A percentile compares a stretch with the other conserved stretches of the same genome.
Conservation (phyloP, 2,888 invertebrate species). For the Chymomyza amoena region DNA sequence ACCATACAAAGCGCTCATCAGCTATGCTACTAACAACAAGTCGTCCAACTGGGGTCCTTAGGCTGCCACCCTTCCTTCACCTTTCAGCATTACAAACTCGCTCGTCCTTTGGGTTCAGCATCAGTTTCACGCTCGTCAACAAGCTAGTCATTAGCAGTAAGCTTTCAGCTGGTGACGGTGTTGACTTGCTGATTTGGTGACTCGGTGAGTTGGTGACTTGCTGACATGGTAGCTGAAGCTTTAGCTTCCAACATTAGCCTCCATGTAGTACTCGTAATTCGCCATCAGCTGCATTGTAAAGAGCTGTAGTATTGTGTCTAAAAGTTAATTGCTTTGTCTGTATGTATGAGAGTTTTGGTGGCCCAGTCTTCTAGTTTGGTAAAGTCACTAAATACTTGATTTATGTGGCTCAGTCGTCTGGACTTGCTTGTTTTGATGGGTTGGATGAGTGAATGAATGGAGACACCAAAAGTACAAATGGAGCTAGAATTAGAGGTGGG, state of each 20-base stretch:
- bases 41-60: not conserved
- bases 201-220: not conserved
- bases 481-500: no score
- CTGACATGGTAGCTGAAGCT: not conserved
- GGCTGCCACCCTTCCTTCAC: not conserved
- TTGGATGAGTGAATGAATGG: no score
- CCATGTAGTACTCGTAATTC: slow-evolving; percentile 52
- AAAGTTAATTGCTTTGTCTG: slow-evolving; percentile 73
- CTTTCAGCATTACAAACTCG: not conserved
- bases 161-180: slow-evolving; percentile 7
- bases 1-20: not conserved
- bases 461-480: no score
- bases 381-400: no score
- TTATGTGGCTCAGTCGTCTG: no score
- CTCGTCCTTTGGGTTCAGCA: slow-evolving; percentile 21
- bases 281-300: slow-evolving; percentile 46
- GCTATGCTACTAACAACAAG: not conserved
- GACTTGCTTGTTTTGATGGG: no score
- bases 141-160: slow-evolving; percentile 8
- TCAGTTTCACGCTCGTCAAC: slow-evolving; percentile 29
- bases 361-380: no score
- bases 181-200: not conserved
- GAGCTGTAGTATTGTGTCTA: slow-evolving; percentile 56
- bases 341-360: slow-evolving; percentile 34
- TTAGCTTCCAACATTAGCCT: not conserved